Evolutionary conservation across 2,888 invertebrate species (phyloP), one percentile per base, ranked within the genome.

Genomic region (Erebia epiphron): DNA sequence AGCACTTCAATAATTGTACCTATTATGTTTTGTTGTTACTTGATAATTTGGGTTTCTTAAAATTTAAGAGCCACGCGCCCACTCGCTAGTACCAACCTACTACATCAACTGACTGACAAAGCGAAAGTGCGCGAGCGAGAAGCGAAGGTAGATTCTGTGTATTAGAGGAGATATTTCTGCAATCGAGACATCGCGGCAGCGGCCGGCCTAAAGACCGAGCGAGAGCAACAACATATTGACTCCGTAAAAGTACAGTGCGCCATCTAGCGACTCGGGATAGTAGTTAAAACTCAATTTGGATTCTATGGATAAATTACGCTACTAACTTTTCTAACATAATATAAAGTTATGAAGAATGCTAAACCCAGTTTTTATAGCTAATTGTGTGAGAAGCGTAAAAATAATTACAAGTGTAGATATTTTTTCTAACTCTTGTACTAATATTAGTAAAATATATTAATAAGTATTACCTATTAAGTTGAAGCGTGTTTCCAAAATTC

Each of bases 41-140:
- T 57, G 57, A 57, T 57, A 57, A 57, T 57, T 57, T 57, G 57
- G 16, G 57, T 57, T 57, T 57, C 26, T 57, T 18, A 18, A 57
- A 57, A 26, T 57, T n/a, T 58, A 58, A 58, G 58, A 50, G 50
- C 50, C 50, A 50, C 50, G 50, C 50, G 50, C 50, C 50, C 50
- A 50, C 50, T 50, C 50, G 50, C 50, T 50, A 50, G 50, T 50
- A 50, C 50, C 50, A 50, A 50, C 14, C n/a, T 50, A 50, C 50
- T 50, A n/a, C 50, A 50, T n/a, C 50, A 50, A 50, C 50, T 50
- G 50, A n/a, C 50, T 50, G 50, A 50, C 50, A 50, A 50, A 50
- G 50, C 50, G 50, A 50, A 50, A 50, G 50, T 50, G 50, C 50
- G 50, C 50, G 50, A 50, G 50, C 50, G 50, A 50, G 50, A n/a